Evolutionary conservation across 2,113 vertebrate species (phyloP).

Genomic region (Zosterops hypoxanthus): DNA sequence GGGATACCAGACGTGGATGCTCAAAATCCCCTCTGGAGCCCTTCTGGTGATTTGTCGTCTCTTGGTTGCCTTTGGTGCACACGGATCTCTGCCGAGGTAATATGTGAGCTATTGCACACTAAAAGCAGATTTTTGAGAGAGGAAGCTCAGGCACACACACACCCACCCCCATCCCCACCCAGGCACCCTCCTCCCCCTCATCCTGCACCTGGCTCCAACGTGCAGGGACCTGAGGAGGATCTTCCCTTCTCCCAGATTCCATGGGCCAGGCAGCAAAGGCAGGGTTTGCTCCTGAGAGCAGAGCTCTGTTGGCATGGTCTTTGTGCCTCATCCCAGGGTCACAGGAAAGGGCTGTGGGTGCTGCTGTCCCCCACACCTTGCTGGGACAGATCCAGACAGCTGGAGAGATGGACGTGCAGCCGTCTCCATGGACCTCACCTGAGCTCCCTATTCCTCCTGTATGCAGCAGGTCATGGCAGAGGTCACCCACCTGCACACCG

Average conservation of each 20-base stretch:
- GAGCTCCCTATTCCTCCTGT: neutral
- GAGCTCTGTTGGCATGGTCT: rapidly evolving
- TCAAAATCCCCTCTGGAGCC: conserved; percentile 51
- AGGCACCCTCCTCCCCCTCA: neutral
- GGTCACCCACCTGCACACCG: neutral
- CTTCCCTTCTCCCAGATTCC: neutral
- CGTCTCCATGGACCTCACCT: neutral
- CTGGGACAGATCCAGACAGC: neutral
- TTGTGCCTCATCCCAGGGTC: neutral
- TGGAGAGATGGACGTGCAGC: rapidly evolving
- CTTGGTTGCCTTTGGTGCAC: conserved; percentile 25
- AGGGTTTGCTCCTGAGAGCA: neutral
- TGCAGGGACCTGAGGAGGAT: neutral
- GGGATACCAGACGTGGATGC: conserved; percentile 49
- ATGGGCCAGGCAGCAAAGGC: neutral
- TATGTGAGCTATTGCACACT: conserved; percentile 33
- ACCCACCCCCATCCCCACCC: neutral
- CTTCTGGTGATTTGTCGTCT: conserved; percentile 47
- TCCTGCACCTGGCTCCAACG: neutral
- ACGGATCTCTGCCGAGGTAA: conserved; percentile 28
- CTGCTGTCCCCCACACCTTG: neutral
- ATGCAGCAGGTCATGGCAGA: neutral
- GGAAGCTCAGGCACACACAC: neutral
- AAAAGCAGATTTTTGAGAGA: conserved; percentile 48
- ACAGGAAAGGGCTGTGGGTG: neutral